Base-by-base conservation (phyloP, 2,113 vertebrate species). In the Gymnarchus niloticus region DNA sequence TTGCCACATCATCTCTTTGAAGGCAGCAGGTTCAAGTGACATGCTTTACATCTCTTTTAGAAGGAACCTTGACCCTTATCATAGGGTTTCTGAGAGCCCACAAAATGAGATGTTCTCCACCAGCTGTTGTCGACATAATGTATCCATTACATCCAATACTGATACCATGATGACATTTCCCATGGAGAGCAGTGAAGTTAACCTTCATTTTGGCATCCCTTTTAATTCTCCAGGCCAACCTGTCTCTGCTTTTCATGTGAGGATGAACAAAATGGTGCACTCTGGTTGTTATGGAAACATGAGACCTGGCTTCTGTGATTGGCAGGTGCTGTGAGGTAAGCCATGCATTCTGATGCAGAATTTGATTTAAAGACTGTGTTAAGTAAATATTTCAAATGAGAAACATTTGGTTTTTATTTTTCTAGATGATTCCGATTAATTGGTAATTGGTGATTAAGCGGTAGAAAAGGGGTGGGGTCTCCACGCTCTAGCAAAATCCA, bases 281-380 rank as follows among this genome's bases (percentile, higher is more conserved):
- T 51, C 59, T 19, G 5, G n/a, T 73, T 84, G 28, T 84, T 84
- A 73, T 73, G 59, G 59, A 69, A 73, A 84, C 59, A 73, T 84
- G n/a, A 84, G 46, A 25, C 23, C 17, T 9, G 25, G 12, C 46
- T 69, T 14, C 41, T n/a, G 59, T 84, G 73, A 84, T 52, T 84
- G 83, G 25, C 46, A 28, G 48, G 28, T 73, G 48, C 56, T 0
- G 19, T 84, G 46, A 33, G 59, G n/a, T 48, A 73, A 10, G 23
- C 28, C 17, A 44, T 10, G 57, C 8, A 41, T 56, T 48, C 56
- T 25, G 83, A 57, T 8, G 21, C 46, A 44, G 56, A 14, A 61
- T 28, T 19, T 19, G 41, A 6, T 23, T 19, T 48, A 23, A 48
- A 48, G 37, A n/a, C n/a, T n/a, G n/a, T n/a, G 33, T 37, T 73